Percentiles rank a stretch among this genome's conserved stretches.
Conservation (phyloP, 2,797 vertebrate genomes). For the Microchirus variegatus region DNA sequence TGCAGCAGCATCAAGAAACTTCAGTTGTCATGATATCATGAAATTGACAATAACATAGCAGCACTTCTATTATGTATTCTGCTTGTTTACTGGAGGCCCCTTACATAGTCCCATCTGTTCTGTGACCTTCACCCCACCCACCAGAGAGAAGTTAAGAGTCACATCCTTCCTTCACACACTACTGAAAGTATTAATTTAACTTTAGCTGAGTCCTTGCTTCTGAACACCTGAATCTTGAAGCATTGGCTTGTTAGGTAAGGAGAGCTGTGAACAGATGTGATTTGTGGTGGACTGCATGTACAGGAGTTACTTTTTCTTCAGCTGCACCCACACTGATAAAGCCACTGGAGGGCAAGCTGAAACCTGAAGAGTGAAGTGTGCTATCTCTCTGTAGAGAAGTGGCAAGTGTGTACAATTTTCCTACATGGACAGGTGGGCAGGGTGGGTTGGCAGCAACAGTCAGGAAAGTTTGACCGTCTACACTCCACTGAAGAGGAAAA, state of each 20-base stretch:
- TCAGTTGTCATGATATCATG: too few relatives aligned
- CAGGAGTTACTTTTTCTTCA: constrained; percentile 8
- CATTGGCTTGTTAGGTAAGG: constrained; percentile 18
- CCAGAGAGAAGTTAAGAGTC: constrained; percentile 8
- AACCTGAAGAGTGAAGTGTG: constrained; percentile 27
- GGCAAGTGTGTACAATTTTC: constrained; percentile 14
- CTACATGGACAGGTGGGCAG: constrained; percentile 3
- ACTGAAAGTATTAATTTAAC: constrained; percentile 5
- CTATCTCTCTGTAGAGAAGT: constrained; percentile 24
- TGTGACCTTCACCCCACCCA: neutral
- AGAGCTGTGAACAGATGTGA: constrained; percentile 50
- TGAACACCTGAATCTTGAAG: constrained; percentile 48
- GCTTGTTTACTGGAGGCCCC: too few relatives aligned
- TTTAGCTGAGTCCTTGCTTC: constrained; percentile 4
- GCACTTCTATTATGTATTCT: too few relatives aligned
- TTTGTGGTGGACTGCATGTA: neutral
- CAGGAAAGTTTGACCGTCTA: constrained; percentile 8
- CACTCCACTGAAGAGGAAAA: constrained; percentile 8
- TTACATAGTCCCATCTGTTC: too few relatives aligned
- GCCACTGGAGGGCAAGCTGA: constrained; percentile 51
- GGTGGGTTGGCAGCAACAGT: constrained; percentile 1
- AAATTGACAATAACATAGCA: too few relatives aligned
- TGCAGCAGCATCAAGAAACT: too few relatives aligned
- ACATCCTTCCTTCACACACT: constrained; percentile 7
- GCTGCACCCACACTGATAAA: constrained; percentile 11